These are phyloP conservation scores for Drosophila prolongata DNA, from an alignment of 2,888 invertebrate genomes.

Conservation along the genomic window DNA sequence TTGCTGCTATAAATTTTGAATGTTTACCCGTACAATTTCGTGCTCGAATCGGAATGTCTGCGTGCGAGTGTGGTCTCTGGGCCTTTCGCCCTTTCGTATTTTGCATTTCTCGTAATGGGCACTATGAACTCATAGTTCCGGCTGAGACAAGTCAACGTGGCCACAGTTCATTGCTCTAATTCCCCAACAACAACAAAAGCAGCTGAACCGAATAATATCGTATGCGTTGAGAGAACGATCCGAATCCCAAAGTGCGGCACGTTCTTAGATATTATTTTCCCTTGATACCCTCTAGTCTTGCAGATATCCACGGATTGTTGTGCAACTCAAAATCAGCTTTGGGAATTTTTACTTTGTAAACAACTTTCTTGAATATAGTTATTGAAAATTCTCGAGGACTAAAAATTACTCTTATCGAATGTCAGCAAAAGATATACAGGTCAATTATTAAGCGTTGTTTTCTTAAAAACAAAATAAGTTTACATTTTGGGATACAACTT, in stretches of 20 bases:
- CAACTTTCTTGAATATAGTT: too few species aligned
- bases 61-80: conserved; percentile 16
- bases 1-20: conserved; percentile 60
- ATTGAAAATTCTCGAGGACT: too few species aligned
- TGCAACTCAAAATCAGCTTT: too few species aligned
- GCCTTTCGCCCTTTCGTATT: conserved; percentile 7
- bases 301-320: background rate
- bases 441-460: too few species aligned
- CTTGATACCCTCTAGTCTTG: background rate
- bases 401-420: too few species aligned
- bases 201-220: conserved; percentile 23
- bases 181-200: conserved; percentile 31
- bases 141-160: conserved; percentile 43
- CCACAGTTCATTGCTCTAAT: conserved; percentile 70
- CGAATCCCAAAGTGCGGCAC: conserved; percentile 28
- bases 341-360: background rate
- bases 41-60: conserved; percentile 21
- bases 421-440: too few species aligned
- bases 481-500: too few species aligned
- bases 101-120: conserved; percentile 66
- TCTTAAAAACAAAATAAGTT: too few species aligned
- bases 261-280: conserved; percentile 33
- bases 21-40: conserved; percentile 67
- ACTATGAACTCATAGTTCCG: conserved; percentile 78
- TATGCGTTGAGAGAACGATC: conserved; percentile 25